phyloP scores from a whole-genome alignment of 1,140 invertebrate genomes.

The Araneus ventricosus region DNA sequence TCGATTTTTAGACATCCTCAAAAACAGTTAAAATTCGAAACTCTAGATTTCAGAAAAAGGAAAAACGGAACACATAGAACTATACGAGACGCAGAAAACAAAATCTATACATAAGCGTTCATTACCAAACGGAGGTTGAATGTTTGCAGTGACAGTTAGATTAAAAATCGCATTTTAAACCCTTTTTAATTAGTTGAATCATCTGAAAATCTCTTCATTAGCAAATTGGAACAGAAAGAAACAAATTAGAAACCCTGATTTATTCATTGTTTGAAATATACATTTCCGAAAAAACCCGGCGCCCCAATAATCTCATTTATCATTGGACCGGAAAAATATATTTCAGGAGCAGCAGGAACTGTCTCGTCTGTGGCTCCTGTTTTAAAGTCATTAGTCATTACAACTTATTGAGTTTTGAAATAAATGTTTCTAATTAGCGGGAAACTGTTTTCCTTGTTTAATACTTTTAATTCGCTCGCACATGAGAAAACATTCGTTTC shows the following conservation, averaged over 20 bases:
- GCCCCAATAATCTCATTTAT: constrained; percentile 30
- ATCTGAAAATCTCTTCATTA: constrained; percentile 40
- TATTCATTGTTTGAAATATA: constrained; percentile 48
- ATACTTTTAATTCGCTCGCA: background rate
- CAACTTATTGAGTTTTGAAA: constrained; percentile 40
- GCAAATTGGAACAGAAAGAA: constrained; percentile 11
- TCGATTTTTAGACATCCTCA: background rate
- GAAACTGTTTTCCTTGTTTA: constrained; percentile 18
- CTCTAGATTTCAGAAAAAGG: background rate
- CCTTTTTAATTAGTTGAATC: constrained; percentile 1
- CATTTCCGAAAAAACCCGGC: background rate
- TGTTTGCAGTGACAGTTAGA: background rate
- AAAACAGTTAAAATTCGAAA: background rate
- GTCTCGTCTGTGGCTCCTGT: constrained; percentile 8
- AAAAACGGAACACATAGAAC: too few species aligned
- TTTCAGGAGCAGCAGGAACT: background rate
- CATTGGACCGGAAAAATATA: constrained; percentile 10
- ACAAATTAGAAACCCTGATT: constrained; percentile 31
- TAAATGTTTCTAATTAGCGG: constrained; percentile 36
- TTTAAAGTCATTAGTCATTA: constrained; percentile 45
- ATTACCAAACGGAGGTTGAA: background rate
- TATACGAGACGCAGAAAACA: too few species aligned
- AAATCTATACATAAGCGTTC: background rate
- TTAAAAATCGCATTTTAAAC: background rate
- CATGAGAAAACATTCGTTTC: background rate